Evolutionary conservation across 2,888 invertebrate species (phyloP), one percentile per base, ranked within the genome.

Genomic region (Agrotis clavis): DNA sequence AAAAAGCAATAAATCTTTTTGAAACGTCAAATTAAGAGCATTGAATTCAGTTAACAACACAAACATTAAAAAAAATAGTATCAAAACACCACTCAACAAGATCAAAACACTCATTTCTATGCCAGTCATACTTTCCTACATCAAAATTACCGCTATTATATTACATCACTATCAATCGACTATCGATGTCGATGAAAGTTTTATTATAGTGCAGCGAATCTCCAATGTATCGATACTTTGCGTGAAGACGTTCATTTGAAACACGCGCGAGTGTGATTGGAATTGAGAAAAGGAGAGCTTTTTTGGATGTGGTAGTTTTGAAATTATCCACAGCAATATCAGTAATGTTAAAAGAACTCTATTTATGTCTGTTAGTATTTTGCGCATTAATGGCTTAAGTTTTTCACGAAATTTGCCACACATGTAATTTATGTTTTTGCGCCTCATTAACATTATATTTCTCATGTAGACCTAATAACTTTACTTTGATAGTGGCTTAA

Each of bases 151-250:
- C 57, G 35, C 57, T 61, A 21, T n/a, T 41, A 30, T 18, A 73
- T 85, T 82, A 77, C 81, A 73, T 71, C 76, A 81, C 63, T 67
- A 74, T 71, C 47, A 66, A 74, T 70, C 47, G 65, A 79, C 63
- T 74, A 77, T 83, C 62, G 59, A 77, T 66, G 73, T 74, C 69
- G 79, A 85, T 79, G 86, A 87, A 87, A 87, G 86, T 86, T 85
- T 84, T 86, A 85, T 85, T 82, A 71, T 71, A 61, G 70, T 71
- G 80, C 60, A 82, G 65, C 77, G 66, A 84, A 83, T 74, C 63
- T 60, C 13, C 56, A 63, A 67, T 50, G 64, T 75, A 69, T 84
- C 79, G 80, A 86, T 81, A 81, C 70, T 77, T 84, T 56, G 81
- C 76, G 75, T 81, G 71, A 70, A 64, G 72, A 68, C 54, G 50